A percentile compares a stretch with the other conserved stretches of the same genome.
Evolutionary conservation across 2,113 vertebrate species (phyloP).

Genomic region (Larimichthys polyactis): DNA sequence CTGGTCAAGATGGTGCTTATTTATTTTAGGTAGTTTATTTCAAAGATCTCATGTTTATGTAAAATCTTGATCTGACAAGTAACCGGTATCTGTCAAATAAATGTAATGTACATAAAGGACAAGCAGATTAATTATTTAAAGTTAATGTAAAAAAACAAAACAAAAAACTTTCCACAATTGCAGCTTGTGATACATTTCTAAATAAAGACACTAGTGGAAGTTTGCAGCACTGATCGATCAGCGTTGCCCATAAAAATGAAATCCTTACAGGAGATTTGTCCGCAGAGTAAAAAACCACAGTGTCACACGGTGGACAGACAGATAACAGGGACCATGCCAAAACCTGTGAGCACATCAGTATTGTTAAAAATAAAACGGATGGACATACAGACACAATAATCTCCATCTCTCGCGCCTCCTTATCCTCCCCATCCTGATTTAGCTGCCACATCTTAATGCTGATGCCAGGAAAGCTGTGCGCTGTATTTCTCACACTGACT

Average conservation of each 20-base stretch:
- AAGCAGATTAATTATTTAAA: too few species aligned
- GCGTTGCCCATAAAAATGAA: background rate
- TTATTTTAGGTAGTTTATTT: background rate
- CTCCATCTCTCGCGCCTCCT: background rate
- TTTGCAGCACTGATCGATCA: background rate
- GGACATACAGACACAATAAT: slow-evolving; percentile 1
- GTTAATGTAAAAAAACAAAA: too few species aligned
- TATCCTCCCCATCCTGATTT: slow-evolving; percentile 13
- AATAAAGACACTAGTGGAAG: too few species aligned
- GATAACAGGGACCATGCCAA: background rate
- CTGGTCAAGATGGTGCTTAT: background rate
- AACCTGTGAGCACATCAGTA: background rate
- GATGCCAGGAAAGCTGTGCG: background rate
- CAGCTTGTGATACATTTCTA: too few species aligned
- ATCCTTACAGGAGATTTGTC: background rate
- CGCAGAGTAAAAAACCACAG: too few species aligned
- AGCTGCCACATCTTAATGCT: background rate
- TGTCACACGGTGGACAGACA: background rate
- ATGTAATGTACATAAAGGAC: background rate
- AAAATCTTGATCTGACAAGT: too few species aligned
- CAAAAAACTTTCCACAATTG: too few species aligned
- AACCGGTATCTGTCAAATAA: background rate
- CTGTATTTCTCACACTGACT: slow-evolving; percentile 48
- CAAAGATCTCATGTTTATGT: too few species aligned
- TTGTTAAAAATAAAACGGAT: background rate